phyloP scores from a whole-genome alignment of 1,140 invertebrate genomes.

The Heliothis virescens region DNA sequence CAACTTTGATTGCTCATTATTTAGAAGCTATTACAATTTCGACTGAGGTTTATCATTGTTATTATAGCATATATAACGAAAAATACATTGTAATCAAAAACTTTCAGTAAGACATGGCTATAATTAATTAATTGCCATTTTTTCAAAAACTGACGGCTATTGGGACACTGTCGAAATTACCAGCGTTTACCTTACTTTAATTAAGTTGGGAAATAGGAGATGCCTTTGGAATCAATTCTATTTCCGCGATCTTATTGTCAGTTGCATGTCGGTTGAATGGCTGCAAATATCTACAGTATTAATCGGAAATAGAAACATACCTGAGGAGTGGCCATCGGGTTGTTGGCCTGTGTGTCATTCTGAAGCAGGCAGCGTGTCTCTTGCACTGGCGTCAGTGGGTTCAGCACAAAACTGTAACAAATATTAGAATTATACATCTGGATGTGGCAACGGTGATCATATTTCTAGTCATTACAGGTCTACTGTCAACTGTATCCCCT shows the following conservation, averaged over 20 bases:
- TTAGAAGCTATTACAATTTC: too few species aligned
- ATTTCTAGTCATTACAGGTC: not conserved
- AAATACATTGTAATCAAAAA: too few species aligned
- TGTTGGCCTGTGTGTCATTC: constrained; percentile 96
- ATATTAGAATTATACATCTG: constrained; percentile 34
- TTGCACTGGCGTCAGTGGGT: constrained; percentile 95
- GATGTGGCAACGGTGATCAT: not conserved
- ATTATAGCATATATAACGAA: too few species aligned
- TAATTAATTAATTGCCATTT: too few species aligned
- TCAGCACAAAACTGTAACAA: constrained; percentile 93
- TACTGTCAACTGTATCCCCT: too few species aligned
- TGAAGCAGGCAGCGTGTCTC: constrained; percentile 97
- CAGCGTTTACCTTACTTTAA: too few species aligned
- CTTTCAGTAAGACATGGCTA: too few species aligned
- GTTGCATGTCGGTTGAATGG: not conserved
- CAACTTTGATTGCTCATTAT: too few species aligned
- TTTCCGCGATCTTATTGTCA: constrained; percentile 27
- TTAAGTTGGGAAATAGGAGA: constrained; percentile 16
- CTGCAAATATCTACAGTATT: not conserved
- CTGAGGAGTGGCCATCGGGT: constrained; percentile 93
- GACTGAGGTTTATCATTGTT: too few species aligned
- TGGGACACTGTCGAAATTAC: too few species aligned
- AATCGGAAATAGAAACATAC: constrained; percentile 59
- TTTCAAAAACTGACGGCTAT: too few species aligned
- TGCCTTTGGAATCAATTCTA: constrained; percentile 24